These are phyloP conservation scores for Ophioninae sp. DNA, from an alignment of 2,888 invertebrate genomes.

Conservation along the genomic window DNA sequence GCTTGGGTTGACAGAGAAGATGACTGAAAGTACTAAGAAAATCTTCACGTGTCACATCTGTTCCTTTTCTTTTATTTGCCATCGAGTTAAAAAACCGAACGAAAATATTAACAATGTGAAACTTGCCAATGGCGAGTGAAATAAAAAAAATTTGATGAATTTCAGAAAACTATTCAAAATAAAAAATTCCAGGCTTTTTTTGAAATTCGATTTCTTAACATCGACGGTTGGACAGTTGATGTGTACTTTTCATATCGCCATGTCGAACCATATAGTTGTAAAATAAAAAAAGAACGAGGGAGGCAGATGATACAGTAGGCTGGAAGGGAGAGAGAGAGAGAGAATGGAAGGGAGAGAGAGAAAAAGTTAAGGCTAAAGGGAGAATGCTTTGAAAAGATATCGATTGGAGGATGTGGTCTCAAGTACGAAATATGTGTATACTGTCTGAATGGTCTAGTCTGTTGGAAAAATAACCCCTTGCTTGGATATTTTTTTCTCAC, in stretches of 20 bases:
- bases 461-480: conserved; percentile 62
- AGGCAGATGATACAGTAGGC: not conserved
- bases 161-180: too few species aligned
- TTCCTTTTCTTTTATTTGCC: not conserved
- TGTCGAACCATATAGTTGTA: not conserved
- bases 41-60: not conserved
- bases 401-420: conserved; percentile 56
- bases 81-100: not conserved
- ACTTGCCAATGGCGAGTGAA: not conserved
- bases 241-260: conserved; percentile 14
- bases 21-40: not conserved
- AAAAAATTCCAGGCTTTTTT: too few species aligned
- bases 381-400: conserved; percentile 47
- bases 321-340: not conserved
- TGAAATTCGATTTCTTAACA: not conserved
- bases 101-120: not conserved
- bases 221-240: not conserved
- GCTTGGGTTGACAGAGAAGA: too few species aligned
- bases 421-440: conserved; percentile 47
- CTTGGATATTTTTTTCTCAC: conserved; percentile 27
- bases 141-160: not conserved
- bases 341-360: not conserved
- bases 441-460: conserved; percentile 56
- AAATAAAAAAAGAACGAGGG: not conserved
- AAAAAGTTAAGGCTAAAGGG: conserved; percentile 10